These are phyloP conservation scores for Podabrus alpinus DNA, from an alignment of 2,888 invertebrate species.

Conservation along the genomic window DNA sequence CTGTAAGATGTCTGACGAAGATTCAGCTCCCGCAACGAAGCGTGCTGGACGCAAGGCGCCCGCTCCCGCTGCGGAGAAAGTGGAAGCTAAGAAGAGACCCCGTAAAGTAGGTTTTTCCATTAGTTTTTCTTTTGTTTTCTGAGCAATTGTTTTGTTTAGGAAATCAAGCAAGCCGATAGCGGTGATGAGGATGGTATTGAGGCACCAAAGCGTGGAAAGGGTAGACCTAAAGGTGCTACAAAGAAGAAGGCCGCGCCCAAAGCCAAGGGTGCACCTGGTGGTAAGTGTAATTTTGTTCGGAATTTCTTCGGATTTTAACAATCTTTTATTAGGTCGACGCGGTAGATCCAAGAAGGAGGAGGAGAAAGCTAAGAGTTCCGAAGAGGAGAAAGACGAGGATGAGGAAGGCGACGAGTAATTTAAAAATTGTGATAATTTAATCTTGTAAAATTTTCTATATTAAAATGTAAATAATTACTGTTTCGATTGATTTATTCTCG, in stretches of 20 bases:
- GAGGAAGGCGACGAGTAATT: conserved; percentile 41
- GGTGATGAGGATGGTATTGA: conserved; percentile 43
- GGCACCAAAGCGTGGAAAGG: conserved; percentile 60
- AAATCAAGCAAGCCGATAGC: conserved; percentile 39
- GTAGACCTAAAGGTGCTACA: conserved; percentile 60
- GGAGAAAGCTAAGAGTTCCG: conserved; percentile 49
- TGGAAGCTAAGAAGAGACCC: conserved; percentile 24
- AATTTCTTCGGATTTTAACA: background rate
- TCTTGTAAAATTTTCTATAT: background rate
- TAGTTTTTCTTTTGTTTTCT: background rate
- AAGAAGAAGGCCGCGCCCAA: conserved; percentile 58
- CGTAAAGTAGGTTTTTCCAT: conserved; percentile 1
- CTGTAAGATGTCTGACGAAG: conserved; percentile 50
- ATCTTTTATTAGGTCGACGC: conserved; percentile 47
- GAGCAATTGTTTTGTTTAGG: conserved; percentile 21
- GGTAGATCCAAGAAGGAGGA: conserved; percentile 57
- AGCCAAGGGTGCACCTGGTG: conserved; percentile 50
- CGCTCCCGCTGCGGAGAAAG: conserved; percentile 37
- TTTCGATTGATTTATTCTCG: no score
- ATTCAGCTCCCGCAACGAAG: conserved; percentile 54
- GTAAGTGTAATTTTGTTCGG: background rate
- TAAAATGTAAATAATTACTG: background rate
- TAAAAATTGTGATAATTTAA: background rate
- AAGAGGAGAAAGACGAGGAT: conserved; percentile 34
- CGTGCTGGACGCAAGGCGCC: conserved; percentile 51